Conservation (phyloP, 2,888 invertebrate species). For the Drosophila incognita region DNA sequence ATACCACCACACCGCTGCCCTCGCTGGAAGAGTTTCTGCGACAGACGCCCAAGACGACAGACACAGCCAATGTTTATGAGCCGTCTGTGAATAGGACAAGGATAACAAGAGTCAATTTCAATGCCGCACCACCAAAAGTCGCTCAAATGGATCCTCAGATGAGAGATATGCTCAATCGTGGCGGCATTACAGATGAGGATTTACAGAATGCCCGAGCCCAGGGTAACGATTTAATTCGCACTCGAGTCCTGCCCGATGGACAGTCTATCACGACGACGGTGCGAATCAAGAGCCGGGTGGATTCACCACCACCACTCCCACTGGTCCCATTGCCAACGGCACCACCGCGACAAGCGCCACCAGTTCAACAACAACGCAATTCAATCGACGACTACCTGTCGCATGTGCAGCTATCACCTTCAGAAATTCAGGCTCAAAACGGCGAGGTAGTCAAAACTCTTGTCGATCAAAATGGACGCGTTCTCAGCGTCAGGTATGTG, state of each 20-base stretch:
- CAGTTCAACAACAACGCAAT: conserved; percentile 7
- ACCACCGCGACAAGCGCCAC: neutral
- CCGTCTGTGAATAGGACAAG: conserved; percentile 41
- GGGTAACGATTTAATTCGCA: conserved; percentile 47
- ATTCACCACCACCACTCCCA: neutral
- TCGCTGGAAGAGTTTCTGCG: neutral
- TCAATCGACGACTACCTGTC: conserved; percentile 65
- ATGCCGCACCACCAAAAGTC: conserved; percentile 18
- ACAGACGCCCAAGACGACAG: neutral
- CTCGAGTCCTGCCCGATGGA: conserved; percentile 64
- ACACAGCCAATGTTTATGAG: conserved; percentile 45
- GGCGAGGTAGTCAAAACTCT: conserved; percentile 68
- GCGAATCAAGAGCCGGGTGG: conserved; percentile 31
- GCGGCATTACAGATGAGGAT: conserved; percentile 68
- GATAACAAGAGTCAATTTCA: conserved; percentile 32
- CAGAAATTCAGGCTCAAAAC: conserved; percentile 59
- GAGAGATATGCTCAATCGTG: conserved; percentile 47
- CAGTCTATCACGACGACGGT: conserved; percentile 54
- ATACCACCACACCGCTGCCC: conserved; percentile 18
- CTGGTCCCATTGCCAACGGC: neutral
- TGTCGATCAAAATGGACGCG: conserved; percentile 71
- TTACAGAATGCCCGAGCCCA: conserved; percentile 41
- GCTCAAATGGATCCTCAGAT: conserved; percentile 49
- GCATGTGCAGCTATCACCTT: conserved; percentile 57
- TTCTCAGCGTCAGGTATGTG: conserved; percentile 70